Evolutionary conservation across 1,140 invertebrate species (phyloP), one percentile per base, ranked within the genome.

Genomic region (Protaetia brevitarsis): DNA sequence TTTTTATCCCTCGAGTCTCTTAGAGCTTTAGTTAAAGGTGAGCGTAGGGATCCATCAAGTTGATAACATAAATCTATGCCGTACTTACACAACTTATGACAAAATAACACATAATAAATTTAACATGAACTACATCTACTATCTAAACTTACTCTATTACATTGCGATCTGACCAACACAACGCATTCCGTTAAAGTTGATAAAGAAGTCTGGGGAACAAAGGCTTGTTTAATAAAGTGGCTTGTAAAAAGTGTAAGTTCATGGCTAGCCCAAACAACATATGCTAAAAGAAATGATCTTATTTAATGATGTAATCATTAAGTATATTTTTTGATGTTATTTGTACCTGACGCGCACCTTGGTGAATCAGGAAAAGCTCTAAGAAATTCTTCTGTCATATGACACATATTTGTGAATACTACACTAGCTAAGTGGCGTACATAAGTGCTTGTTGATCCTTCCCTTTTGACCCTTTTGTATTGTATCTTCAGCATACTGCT

Each of bases 201-300:
- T 64, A 97, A 76, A 3, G 89, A 87, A 62, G 92, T 89, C 81
- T 97, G 93, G 11, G 94, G 92, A 70, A 91, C 91, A 77, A 99
- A 96, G 16, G 98, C 89, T 79, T 98, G 95, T 74, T 87, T 95
- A 72, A 87, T 88, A 77, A 90, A 90, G 87, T 87, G 91, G 79
- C 82, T 88, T 77, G 84, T 94, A 75, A 92, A 89, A 81, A 87
- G 85, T 76, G 88, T 89, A 45, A 98, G 80, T 81, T 99, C 95
- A 68, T 88, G 84, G 71, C 90, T 92, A 67, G 90, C 89, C 96
- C 96, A 98, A 1, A 96, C 90, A 67, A 96, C 87, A 70, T 96
- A 89, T 68, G 91, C 94, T 91, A 75, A 45, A 83, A 77, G 69
- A 66, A 67, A 65, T 26, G 5, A 36, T 3, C 6, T 66, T 29